Evolutionary conservation across 2,888 invertebrate genomes (phyloP).

Genomic region (Folsomia manolachei): DNA sequence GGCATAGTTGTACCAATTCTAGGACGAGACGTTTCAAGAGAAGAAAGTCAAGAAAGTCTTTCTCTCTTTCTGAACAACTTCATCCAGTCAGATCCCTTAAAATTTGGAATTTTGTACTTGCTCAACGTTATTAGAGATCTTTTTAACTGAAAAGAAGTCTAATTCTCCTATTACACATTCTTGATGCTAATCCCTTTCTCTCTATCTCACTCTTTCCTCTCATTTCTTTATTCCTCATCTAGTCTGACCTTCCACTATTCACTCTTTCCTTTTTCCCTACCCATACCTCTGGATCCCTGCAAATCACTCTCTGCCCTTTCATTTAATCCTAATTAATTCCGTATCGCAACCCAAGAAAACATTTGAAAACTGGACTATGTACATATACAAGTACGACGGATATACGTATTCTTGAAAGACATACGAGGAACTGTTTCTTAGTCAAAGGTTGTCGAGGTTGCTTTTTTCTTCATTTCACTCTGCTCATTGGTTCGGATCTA

Average conservation of each 20-base stretch:
- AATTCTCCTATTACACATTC: slow-evolving; percentile 10
- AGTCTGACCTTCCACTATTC: background rate
- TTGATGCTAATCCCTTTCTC: background rate
- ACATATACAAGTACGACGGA: too few species aligned
- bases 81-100: background rate
- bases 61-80: background rate
- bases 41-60: too few species aligned
- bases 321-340: slow-evolving; percentile 24
- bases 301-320: background rate
- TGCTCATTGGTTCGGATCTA: background rate
- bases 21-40: too few species aligned
- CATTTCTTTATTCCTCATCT: too few species aligned
- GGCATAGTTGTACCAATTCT: too few species aligned
- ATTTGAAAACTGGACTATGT: too few species aligned
- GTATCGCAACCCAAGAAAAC: background rate
- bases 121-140: background rate
- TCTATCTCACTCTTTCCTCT: background rate
- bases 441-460: background rate
- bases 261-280: background rate
- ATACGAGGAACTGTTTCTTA: too few species aligned
- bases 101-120: background rate
- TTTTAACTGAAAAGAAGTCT: background rate
- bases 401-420: too few species aligned
- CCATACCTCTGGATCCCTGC: too few species aligned
- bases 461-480: background rate